Evolutionary conservation across 1,140 invertebrate species (phyloP), one percentile per base, ranked within the genome.

Genomic region (Oppia nitens): DNA sequence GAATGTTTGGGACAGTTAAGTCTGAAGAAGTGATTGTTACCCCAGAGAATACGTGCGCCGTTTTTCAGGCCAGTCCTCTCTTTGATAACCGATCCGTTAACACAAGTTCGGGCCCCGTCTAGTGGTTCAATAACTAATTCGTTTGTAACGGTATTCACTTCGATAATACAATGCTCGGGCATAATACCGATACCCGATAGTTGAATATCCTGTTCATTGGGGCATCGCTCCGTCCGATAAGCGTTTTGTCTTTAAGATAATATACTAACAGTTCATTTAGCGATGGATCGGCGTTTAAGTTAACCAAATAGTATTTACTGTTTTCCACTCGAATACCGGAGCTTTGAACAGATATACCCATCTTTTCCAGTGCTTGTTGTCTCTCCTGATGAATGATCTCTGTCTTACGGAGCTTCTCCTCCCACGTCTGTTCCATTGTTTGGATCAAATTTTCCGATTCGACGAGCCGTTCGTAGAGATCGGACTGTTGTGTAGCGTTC

Each of bases 291-390:
- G 93, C 91, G 73, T 98, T 98, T 48, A 98, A 78, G 77, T 98
- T 98, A 55, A 98, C 94, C 62, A 98, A 78, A 70, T 95, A 98
- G 74, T 89, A 95, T 75, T 92, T 90, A 72, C 93, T 92, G 69
- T 95, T 93, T 72, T 98, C 89, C 29, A 98, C 92, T 78, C 92
- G 92, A 65, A 98, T 98, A 3, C 94, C 95, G 50, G 89, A 92
- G 50, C 88, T 89, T 73, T 97, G 87, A 6, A 98, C 87, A 68
- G 89, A 93, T 66, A 98, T 96, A 21, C 94, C 95, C 89, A 98
- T 98, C 73, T 96, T 93, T 70, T 97, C 91, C 47, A 98, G 73
- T 0, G 92, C 88, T 62, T 93, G 87, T 68, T 96, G 91, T 63
- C 94, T 78, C 69, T 96, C 92, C 70, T 65, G 61, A 61, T 67